phyloP scores from a whole-genome alignment of 1,140 invertebrate species.

The Lordiphosa mommai region DNA sequence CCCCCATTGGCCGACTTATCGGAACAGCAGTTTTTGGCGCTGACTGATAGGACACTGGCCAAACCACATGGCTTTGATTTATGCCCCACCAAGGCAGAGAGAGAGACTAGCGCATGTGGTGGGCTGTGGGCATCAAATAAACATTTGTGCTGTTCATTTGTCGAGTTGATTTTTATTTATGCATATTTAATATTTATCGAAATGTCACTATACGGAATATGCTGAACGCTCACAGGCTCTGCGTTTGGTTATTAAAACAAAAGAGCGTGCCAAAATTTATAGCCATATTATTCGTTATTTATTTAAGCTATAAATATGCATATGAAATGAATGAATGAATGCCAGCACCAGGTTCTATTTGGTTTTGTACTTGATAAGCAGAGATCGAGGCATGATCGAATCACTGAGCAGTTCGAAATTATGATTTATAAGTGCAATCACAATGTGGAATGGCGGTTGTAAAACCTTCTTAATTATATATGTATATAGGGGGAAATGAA shows the following conservation, averaged over 20 bases:
- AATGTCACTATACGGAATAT: conserved; percentile 22
- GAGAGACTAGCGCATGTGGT: conserved; percentile 40
- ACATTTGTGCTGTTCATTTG: conserved; percentile 46
- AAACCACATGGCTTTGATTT: conserved; percentile 65
- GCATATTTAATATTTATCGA: conserved; percentile 66
- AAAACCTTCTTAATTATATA: no score
- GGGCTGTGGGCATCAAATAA: conserved; percentile 39
- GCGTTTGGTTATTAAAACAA: conserved; percentile 58
- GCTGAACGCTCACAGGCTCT: no score
- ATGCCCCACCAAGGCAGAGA: conserved; percentile 49
- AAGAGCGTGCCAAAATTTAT: conserved; percentile 72
- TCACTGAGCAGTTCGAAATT: no score
- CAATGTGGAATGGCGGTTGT: no score
- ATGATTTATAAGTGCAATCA: background rate
- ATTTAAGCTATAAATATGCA: conserved; percentile 78
- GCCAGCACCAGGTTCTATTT: conserved; percentile 60
- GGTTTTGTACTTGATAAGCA: background rate
- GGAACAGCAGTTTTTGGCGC: conserved; percentile 16
- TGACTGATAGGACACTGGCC: background rate
- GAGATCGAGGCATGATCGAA: background rate
- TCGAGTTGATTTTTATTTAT: conserved; percentile 61
- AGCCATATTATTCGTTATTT: conserved; percentile 75
- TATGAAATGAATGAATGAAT: conserved; percentile 57
- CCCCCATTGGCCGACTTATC: conserved; percentile 50
- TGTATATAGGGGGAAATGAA: no score